Evolutionary conservation across 2,888 invertebrate species (phyloP), one percentile per base, ranked within the genome.

Genomic region (Patella ulyssiponensis): DNA sequence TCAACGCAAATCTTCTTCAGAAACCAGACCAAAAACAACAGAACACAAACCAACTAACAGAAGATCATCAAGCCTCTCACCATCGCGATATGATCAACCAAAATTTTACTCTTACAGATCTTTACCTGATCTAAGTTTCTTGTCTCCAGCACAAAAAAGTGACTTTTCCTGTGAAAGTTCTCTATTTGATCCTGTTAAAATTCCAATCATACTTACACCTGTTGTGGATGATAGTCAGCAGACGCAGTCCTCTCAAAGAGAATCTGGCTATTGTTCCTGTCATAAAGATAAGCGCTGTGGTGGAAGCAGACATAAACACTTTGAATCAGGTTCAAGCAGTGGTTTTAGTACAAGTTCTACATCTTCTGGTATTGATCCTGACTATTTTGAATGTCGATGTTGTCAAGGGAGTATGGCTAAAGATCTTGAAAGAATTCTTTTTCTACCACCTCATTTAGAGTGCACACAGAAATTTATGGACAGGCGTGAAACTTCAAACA

Each of bases 401-500:
- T 78, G 77, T 70, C 74, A 77, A 4, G 78, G 80, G 17, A 44
- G 44, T 44, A 73, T 84, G 71, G 74, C 84, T 1, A 76, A 78
- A 15, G 83, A 83, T 69, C 76, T 88, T 75, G 87, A 88, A 71
- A 80, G 87, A 52, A 79, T 88, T 17, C 83, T 88, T 17, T 88
- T 88, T 76, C 86, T 83, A 56, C 88, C 88, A 56, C 88, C 88
- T n/a, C 88, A 88, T 78, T 81, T 87, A 12, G 87, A 88, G 73
- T 81, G 80, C 56, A 76, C 74, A 11, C 71, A 53, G 33, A 71
- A 76, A 71, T 76, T 70, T 27, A 71, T 54, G 23, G 15, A 15
- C n/a, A 51, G 53, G 14, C 23, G 20, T 64, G 64, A 64, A 23
- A 23, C 64, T 15, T 64, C 64, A 23, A 20, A 56, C 17, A 15